Conservation (phyloP, 2,797 vertebrate genomes). For the Amazona finschi region DNA sequence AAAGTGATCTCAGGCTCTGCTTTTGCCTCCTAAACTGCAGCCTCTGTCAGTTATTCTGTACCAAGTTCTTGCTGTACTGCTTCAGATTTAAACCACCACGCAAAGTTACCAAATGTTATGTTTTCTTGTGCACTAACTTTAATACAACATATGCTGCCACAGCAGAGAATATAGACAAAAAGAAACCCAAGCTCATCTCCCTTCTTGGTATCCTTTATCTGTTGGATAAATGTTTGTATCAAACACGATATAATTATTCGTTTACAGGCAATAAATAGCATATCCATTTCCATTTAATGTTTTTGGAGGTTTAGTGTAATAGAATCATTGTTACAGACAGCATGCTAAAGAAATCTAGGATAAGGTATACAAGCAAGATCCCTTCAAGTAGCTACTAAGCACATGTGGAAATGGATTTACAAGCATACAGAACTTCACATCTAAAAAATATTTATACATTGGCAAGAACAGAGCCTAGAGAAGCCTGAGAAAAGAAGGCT, state of each 20-base stretch:
- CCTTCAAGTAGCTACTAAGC: not conserved
- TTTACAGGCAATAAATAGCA: not conserved
- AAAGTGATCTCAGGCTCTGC: not conserved
- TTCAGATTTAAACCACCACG: not conserved
- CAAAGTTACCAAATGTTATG: not conserved
- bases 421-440: not conserved
- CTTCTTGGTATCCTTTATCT: not conserved
- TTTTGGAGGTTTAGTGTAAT: not conserved
- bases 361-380: not conserved
- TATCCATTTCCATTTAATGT: not conserved
- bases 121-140: not conserved
- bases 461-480: not conserved
- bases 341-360: not conserved
- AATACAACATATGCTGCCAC: not conserved
- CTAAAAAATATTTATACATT: not conserved
- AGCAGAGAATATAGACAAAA: not conserved
- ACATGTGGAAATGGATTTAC: not conserved
- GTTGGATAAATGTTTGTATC: not conserved
- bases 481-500: not conserved
- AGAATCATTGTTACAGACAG: not conserved
- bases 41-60: not conserved
- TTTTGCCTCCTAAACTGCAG: not conserved
- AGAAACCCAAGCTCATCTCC: not conserved
- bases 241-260: not conserved
- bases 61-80: not conserved